Base-by-base conservation (phyloP, 2,797 vertebrate genomes). In the Cynodonichthys magdalenae region DNA sequence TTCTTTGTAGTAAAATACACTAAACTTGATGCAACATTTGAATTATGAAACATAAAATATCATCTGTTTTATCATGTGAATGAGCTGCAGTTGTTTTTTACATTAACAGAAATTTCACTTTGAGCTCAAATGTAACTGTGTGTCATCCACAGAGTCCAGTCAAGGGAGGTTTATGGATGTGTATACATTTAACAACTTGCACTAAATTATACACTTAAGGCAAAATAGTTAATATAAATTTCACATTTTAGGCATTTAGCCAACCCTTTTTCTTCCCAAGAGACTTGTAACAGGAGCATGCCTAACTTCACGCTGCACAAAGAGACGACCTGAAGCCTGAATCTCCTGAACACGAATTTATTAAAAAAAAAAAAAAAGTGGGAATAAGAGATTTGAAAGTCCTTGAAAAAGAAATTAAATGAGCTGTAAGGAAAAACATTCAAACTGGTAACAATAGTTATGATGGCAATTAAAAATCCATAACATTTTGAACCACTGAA, bases 371-470 rank as follows among this genome's bases (percentile, higher is more conserved):
- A 39, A 12, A 39, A 39, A 36, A 36, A 12, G 11, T 12, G 10
- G 6, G 49, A 11, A 19, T 29, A 70, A 41, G 28, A 67, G 42
- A 69, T 53, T 8, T 62, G 19, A 8, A 39, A 27, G 42, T 48
- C 45, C 48, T 57, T 46, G 34, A 66, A 58, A 61, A 24, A 62
- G 53, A 70, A 81, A 70, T 68, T 0, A 75, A 69, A 61, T 29
- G 1, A 69, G 46, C 60, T 50, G 4, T 63, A 50, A 59, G 39
- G 34, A 72, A 53, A 78, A n/a, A 36, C 14, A 1, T 71, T 70
- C 29, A 31, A 53, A 42, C 7, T 45, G 59, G 55, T 56, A 45
- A 57, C 42, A 57, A 29, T 18, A 31, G 20, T 44, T 20, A 44
- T 44, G 6, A 31, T 58, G 46, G 18, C 17, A 19, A 31, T 31